Evolutionary conservation across 2,888 invertebrate species (phyloP).

Genomic region (Pardosa pseudoannulata): DNA sequence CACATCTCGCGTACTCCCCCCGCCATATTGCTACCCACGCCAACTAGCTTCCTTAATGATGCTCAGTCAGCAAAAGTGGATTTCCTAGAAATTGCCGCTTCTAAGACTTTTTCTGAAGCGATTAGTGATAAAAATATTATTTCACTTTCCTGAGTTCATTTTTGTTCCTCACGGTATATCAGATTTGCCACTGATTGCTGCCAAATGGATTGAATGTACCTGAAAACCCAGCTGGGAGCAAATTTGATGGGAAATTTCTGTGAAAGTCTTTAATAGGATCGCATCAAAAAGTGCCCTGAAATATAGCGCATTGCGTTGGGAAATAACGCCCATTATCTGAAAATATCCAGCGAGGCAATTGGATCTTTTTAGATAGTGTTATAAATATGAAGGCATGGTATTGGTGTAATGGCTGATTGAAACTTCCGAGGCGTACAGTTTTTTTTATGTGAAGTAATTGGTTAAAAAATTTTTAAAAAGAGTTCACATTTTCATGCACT

Average conservation of each 20-base stretch:
- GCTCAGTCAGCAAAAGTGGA: conserved; percentile 1
- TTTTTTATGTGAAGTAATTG: too few relatives aligned
- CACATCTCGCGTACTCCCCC: too few relatives aligned
- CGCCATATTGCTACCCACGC: not conserved
- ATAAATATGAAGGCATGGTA: too few relatives aligned
- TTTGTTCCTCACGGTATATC: not conserved
- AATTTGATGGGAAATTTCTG: not conserved
- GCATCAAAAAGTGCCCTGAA: too few relatives aligned
- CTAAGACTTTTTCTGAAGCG: not conserved
- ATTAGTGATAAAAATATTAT: not conserved
- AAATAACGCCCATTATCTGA: too few relatives aligned
- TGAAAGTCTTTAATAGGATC: not conserved
- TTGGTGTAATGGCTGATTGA: too few relatives aligned
- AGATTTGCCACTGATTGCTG: not conserved
- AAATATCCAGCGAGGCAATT: too few relatives aligned
- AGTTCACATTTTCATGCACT: too few relatives aligned
- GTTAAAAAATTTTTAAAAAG: too few relatives aligned
- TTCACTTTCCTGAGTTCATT: not conserved
- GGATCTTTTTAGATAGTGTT: too few relatives aligned
- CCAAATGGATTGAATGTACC: not conserved
- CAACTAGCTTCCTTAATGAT: not conserved
- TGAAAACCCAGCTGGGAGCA: not conserved
- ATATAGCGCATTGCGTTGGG: too few relatives aligned
- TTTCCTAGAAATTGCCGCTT: not conserved
- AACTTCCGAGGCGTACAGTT: too few relatives aligned